phyloP scores from a whole-genome alignment of 2,113 vertebrate species.

The Megaleporinus macrocephalus region DNA sequence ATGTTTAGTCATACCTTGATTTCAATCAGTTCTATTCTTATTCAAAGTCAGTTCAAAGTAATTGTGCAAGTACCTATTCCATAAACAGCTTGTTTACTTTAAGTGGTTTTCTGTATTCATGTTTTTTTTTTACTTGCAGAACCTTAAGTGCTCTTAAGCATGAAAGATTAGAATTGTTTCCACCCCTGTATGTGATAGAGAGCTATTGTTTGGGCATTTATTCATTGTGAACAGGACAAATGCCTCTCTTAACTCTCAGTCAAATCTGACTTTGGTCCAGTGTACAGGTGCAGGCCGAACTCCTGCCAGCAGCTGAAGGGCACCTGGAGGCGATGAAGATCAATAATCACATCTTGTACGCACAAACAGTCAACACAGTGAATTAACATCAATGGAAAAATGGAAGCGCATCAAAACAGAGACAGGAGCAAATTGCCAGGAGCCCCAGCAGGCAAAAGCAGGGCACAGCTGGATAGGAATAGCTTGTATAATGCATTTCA shows the following conservation, averaged over 20 bases:
- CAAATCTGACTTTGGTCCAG: background rate
- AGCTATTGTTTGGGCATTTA: too few relatives aligned
- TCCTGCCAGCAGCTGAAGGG: slow-evolving; percentile 13
- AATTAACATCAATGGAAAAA: slow-evolving; percentile 16
- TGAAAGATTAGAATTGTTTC: too few relatives aligned
- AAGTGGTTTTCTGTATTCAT: too few relatives aligned
- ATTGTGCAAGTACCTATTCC: too few relatives aligned
- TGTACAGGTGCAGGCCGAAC: background rate
- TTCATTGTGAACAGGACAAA: background rate
- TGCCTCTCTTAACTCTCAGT: background rate
- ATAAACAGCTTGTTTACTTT: too few relatives aligned
- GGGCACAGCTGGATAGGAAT: background rate
- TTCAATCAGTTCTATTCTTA: too few relatives aligned
- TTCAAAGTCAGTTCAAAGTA: too few relatives aligned
- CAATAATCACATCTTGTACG: slow-evolving; percentile 42
- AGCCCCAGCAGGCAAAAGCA: background rate
- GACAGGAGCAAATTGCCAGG: slow-evolving; percentile 16
- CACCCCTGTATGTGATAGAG: too few relatives aligned
- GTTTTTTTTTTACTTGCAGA: too few relatives aligned
- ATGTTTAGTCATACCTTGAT: too few relatives aligned
- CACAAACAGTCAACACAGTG: slow-evolving; percentile 32
- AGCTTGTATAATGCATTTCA: background rate
- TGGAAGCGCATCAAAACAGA: slow-evolving; percentile 24
- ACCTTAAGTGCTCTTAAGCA: too few relatives aligned
- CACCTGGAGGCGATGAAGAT: slow-evolving; percentile 18